Evolutionary conservation across 2,888 invertebrate genomes (phyloP), one percentile per base, ranked within the genome.

Genomic region (Dioctria linearis): DNA sequence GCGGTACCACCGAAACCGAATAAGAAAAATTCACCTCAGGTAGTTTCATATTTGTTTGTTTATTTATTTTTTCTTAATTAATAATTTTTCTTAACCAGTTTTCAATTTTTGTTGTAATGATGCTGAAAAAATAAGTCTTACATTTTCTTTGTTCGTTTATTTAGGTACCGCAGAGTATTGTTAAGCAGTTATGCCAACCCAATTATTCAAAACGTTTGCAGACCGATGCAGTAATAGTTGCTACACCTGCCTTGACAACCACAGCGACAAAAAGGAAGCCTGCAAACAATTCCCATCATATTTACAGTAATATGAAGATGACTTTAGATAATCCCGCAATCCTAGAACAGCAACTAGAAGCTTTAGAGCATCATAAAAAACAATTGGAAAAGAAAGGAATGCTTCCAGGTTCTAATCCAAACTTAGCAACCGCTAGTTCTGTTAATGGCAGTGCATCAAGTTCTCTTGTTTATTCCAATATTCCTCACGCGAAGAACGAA

Each of bases 1-100:
- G 93, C 93, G 79, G 95, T 95, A 80, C 95, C 95, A 66, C 95
- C 95, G 8, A 95, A 95, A 87, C 95, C 95, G 83, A 90, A 87
- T 86, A 93, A 92, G 87, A 94, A 92, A 86, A 90, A 89, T 65
- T 91, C 90, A 86, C 91, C 92, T 40, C 91, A 92, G 90, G 86
- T 86, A 61, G 65, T 57, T 25, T 25, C 71, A 25, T 46, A 13
- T 54, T 11, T 40, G 43, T 66, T 57, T 66, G 69, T 67, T 59
- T 65, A n/a, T 39, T 42, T 79, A n/a, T 59, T n/a, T 42, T 11
- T 39, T 5, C 49, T 46, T 5, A 6, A 6, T 46, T 46, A 6
- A 9, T 46, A 46, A 9, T 46, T 46, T 46, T 2, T 46, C 5
- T 46, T 46, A 46, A 25, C 25, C 49, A 46, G 54, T 54, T 54